These are phyloP conservation scores for Unio delphinus DNA, from an alignment of 2,888 invertebrate species.

Conservation along the genomic window DNA sequence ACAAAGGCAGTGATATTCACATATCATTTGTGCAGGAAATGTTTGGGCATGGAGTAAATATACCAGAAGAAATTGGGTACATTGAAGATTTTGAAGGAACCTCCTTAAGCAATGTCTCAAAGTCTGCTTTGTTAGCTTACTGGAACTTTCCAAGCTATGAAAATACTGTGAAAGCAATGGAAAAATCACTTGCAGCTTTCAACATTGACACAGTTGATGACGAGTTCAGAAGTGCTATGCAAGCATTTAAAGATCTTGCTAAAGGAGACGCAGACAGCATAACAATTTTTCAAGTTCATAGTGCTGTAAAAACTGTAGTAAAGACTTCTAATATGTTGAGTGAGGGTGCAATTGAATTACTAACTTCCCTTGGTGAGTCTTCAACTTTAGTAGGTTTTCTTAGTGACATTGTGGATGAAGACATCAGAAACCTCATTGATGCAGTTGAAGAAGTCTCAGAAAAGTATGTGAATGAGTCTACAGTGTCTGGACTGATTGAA, in stretches of 20 bases:
- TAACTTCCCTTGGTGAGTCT: conserved; percentile 17
- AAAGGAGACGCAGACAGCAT: neutral
- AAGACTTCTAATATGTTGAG: conserved; percentile 10
- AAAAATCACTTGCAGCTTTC: no score
- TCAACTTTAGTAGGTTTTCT: conserved; percentile 31
- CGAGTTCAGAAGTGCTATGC: conserved; percentile 15
- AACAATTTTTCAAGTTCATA: conserved; percentile 16
- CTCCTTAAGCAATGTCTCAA: no score
- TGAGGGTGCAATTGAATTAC: conserved; percentile 15
- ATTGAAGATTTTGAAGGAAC: no score
- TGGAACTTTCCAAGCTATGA: no score
- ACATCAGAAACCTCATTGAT: conserved; percentile 46
- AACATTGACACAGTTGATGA: conserved; percentile 2
- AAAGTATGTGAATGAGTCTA: conserved; percentile 40
- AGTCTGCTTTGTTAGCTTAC: no score
- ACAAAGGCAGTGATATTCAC: conserved; percentile 4
- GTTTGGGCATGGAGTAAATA: conserved; percentile 3
- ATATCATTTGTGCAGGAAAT: conserved; percentile 8
- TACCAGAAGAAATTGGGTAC: no score
- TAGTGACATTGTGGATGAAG: conserved; percentile 32
- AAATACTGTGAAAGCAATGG: no score
- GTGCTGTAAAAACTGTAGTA: conserved; percentile 15
- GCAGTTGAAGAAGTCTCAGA: conserved; percentile 51
- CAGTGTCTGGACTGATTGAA: conserved; percentile 44
- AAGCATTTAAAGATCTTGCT: conserved; percentile 17